Conservation (phyloP, 2,797 vertebrate species). For the Crax fasciolata region DNA sequence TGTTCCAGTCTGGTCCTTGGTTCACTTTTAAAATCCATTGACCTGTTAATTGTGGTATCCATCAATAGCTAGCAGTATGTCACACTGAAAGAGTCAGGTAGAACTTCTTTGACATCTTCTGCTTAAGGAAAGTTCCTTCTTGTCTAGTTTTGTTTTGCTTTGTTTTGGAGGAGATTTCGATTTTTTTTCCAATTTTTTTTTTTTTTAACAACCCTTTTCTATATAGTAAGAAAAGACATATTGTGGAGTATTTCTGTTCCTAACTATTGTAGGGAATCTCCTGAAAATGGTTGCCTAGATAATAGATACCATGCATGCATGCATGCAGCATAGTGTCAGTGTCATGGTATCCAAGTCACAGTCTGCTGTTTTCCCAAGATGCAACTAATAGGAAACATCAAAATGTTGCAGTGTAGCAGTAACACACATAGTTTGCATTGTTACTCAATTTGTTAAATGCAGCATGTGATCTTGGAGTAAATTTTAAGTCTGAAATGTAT, state of each 20-base stretch:
- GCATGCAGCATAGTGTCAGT: background rate
- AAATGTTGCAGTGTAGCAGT: background rate
- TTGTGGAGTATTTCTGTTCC: background rate
- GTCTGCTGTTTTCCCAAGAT: background rate
- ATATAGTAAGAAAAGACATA: background rate
- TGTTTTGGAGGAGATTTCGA: background rate
- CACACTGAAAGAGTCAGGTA: background rate
- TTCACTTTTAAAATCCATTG: background rate
- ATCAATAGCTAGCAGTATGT: background rate
- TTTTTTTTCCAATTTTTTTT: too few species aligned
- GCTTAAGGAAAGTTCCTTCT: background rate
- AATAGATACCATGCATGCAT: background rate
- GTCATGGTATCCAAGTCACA: background rate
- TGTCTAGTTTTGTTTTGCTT: background rate
- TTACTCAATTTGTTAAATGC: background rate
- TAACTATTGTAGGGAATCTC: background rate
- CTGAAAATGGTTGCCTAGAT: background rate
- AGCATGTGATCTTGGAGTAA: rapidly evolving
- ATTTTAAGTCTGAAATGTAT: background rate
- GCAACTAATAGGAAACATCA: background rate
- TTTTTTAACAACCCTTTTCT: background rate
- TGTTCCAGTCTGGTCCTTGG: background rate
- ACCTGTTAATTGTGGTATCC: background rate
- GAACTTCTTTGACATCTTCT: background rate
- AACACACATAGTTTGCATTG: background rate